Evolutionary conservation across 2,113 vertebrate genomes (phyloP).

Genomic region (Ptilonorhynchus violaceus): DNA sequence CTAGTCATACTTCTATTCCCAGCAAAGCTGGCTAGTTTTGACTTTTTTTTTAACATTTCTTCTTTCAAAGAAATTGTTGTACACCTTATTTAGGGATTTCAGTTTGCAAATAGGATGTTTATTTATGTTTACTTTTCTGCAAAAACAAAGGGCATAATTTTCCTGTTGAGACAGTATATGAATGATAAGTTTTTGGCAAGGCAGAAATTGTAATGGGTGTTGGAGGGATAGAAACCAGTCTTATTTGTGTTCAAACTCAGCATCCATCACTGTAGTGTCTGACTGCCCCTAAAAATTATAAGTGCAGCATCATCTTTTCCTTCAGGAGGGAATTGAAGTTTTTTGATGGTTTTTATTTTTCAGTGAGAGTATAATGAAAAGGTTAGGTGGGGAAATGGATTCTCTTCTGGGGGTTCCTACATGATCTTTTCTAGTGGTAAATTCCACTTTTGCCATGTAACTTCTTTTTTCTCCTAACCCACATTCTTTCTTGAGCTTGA

Average conservation of each 20-base stretch:
- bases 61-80: background rate
- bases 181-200: background rate
- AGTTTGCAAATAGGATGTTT: background rate
- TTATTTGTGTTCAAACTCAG: background rate
- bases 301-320: background rate
- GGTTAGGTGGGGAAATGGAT: background rate
- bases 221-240: background rate
- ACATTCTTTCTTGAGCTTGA: background rate
- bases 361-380: background rate
- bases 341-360: background rate
- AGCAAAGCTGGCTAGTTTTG: background rate
- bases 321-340: background rate
- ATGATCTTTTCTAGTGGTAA: background rate
- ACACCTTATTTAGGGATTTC: background rate
- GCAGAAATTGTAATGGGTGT: background rate
- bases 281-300: background rate
- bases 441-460: background rate
- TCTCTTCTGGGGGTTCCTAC: background rate
- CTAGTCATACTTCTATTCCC: background rate
- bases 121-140: background rate
- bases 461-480: background rate
- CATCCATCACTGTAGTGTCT: background rate
- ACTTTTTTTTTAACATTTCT: background rate
- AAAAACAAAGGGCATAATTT: background rate
- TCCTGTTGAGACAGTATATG: background rate